Evolutionary conservation across 2,113 vertebrate genomes (phyloP).

Genomic region (Ranitomeya variabilis): DNA sequence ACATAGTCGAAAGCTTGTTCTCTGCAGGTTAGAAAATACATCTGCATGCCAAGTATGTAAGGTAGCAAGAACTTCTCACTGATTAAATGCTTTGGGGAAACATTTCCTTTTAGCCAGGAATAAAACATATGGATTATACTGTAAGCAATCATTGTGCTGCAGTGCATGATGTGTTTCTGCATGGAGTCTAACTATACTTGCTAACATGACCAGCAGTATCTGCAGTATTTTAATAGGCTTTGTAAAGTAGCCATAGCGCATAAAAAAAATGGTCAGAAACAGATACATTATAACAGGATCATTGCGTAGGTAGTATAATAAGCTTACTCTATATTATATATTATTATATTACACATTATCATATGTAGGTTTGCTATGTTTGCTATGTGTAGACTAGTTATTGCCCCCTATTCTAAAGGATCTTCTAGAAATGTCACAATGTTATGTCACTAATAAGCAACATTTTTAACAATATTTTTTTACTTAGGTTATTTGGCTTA

Average conservation of each 20-base stretch:
- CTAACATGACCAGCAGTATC: conserved; percentile 7
- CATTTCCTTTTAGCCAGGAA: conserved; percentile 37
- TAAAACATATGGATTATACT: conserved; percentile 53
- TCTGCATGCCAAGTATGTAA: conserved; percentile 40
- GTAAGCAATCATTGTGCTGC: conserved; percentile 47
- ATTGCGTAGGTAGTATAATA: neutral
- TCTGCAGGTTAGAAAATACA: conserved; percentile 35
- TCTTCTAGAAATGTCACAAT: neutral
- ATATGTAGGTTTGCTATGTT: neutral
- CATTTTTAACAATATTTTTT: neutral
- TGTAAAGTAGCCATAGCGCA: conserved; percentile 34
- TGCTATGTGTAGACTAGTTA: neutral
- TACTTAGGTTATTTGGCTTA: neutral
- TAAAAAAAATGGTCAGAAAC: neutral
- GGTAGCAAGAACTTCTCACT: conserved; percentile 17
- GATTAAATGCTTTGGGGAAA: conserved; percentile 42
- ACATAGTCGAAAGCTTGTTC: neutral
- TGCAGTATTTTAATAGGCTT: conserved; percentile 42
- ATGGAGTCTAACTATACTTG: conserved; percentile 16
- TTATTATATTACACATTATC: neutral
- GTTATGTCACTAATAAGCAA: neutral
- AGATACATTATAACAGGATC: neutral
- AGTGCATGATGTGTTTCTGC: conserved; percentile 42
- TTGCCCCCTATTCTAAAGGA: neutral
- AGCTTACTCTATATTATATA: neutral